phyloP scores from a whole-genome alignment of 2,888 invertebrate genomes.

The Oxyteleia sp. region DNA sequence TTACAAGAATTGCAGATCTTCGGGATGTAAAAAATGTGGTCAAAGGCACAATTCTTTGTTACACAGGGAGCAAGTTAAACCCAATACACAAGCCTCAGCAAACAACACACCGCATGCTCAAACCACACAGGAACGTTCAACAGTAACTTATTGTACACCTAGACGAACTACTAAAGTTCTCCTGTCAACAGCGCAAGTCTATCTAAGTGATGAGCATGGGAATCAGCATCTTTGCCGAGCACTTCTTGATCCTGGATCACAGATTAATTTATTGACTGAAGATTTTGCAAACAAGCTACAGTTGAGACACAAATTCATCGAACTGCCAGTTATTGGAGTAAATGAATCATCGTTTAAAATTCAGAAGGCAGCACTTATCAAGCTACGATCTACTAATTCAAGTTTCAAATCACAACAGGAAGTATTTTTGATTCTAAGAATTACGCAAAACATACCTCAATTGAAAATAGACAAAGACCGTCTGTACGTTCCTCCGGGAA shows the following conservation, averaged over 20 bases:
- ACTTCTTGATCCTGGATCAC: conserved; percentile 13
- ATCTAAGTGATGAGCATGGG: background rate
- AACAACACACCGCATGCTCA: no score
- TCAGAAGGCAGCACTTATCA: conserved; percentile 1
- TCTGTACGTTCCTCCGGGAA: no score
- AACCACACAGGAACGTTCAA: no score
- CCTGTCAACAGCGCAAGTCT: conserved; percentile 17
- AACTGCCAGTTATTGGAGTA: conserved; percentile 10
- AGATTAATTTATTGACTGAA: conserved; percentile 22
- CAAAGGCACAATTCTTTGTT: conserved; percentile 8
- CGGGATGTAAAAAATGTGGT: conserved; percentile 6
- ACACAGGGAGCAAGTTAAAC: conserved; percentile 6
- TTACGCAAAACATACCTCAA: no score
- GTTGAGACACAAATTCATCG: background rate
- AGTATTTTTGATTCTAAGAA: no score
- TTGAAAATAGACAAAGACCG: no score
- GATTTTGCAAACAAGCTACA: conserved; percentile 10
- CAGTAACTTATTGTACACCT: no score
- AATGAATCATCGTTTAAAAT: background rate
- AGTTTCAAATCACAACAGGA: background rate
- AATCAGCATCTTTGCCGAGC: conserved; percentile 9
- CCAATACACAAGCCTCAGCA: no score
- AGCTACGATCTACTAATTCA: conserved; percentile 1
- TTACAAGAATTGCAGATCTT: no score
- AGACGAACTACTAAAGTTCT: background rate